These are phyloP conservation scores for Tokudaia muenninki DNA, from an alignment of 2,797 vertebrate species.

Conservation along the genomic window DNA sequence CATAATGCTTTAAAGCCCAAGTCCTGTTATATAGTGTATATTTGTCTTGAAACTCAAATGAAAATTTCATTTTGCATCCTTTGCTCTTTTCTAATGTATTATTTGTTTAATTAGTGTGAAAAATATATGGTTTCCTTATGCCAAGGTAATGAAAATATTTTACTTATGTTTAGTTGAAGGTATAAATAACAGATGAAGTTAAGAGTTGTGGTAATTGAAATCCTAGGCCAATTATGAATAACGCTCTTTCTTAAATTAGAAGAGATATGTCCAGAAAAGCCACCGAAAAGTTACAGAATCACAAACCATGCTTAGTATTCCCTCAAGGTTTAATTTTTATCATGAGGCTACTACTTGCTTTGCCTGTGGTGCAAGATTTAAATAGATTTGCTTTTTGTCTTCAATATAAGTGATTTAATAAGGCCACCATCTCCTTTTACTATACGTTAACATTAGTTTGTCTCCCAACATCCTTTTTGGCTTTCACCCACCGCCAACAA, in stretches of 20 bases:
- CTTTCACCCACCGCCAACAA: background rate
- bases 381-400: background rate
- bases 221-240: background rate
- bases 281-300: background rate
- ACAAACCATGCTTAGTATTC: background rate
- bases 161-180: background rate
- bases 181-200: background rate
- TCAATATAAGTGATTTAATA: background rate
- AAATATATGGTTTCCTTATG: background rate
- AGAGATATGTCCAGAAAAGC: background rate
- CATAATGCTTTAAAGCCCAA: background rate
- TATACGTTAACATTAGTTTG: background rate
- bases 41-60: background rate
- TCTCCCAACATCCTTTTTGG: background rate
- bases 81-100: background rate
- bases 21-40: background rate
- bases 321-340: slow-evolving; percentile 12
- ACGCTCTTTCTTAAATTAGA: slow-evolving; percentile 33
- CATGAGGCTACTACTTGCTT: too few relatives aligned
- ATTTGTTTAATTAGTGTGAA: background rate
- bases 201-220: background rate
- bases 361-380: background rate
- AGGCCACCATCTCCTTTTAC: background rate
- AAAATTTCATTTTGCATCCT: background rate
- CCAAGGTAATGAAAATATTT: slow-evolving; percentile 16